These are phyloP conservation scores for Polyommatus icarus DNA, from an alignment of 2,888 invertebrate species.

Conservation along the genomic window DNA sequence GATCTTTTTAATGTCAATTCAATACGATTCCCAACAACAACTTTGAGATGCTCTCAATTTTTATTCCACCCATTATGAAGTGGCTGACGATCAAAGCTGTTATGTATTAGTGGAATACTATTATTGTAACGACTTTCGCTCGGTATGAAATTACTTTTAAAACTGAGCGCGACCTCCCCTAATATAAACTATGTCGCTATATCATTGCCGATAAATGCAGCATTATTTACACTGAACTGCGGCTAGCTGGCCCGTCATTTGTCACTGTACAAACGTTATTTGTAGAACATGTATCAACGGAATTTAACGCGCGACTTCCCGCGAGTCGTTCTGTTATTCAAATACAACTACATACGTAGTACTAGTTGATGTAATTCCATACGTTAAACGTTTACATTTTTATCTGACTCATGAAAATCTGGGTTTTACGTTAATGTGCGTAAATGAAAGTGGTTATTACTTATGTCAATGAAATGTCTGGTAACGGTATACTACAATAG, in stretches of 20 bases:
- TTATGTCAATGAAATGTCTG: conserved; percentile 38
- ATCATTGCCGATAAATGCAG: background rate
- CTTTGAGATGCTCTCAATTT: too few species aligned
- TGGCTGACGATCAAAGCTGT: too few species aligned
- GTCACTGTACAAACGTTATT: conserved; percentile 19
- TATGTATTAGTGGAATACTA: too few species aligned
- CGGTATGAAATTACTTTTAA: too few species aligned
- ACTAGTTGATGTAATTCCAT: background rate
- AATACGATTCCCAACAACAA: too few species aligned
- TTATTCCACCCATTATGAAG: too few species aligned
- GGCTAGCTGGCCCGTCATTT: background rate
- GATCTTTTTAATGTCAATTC: too few species aligned
- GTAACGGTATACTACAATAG: too few species aligned
- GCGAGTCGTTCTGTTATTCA: background rate
- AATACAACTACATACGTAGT: background rate
- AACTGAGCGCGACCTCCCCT: too few species aligned
- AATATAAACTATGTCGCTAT: background rate
- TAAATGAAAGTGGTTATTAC: background rate
- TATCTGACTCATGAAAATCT: background rate
- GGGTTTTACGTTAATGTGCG: background rate
- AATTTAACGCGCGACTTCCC: background rate
- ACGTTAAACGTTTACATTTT: background rate
- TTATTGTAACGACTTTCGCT: too few species aligned
- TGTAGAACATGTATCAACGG: conserved; percentile 8
- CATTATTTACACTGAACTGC: background rate